A percentile compares a stretch with the other conserved stretches of the same genome.
Evolutionary conservation across 1,140 invertebrate genomes (phyloP).

Genomic region (Rhyzopertha dominica): DNA sequence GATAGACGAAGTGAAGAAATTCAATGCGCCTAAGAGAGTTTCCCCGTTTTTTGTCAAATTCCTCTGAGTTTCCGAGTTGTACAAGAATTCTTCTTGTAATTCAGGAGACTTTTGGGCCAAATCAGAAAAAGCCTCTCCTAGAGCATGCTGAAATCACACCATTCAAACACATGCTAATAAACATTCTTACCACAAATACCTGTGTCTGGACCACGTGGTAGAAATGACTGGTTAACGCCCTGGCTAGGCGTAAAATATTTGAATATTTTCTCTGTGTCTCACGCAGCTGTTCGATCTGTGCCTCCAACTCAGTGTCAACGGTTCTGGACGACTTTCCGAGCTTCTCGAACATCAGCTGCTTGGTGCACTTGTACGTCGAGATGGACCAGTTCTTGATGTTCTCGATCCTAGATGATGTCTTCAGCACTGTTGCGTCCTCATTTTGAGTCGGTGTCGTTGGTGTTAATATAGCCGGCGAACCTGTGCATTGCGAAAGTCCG

Average conservation of each 20-base stretch:
- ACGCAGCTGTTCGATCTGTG: slow-evolving; percentile 83
- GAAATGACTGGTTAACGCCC: slow-evolving; percentile 79
- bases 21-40: slow-evolving; percentile 81
- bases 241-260: slow-evolving; percentile 79
- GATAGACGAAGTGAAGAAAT: slow-evolving; percentile 94
- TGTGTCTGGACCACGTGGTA: slow-evolving; percentile 84
- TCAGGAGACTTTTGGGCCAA: slow-evolving; percentile 92
- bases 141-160: slow-evolving; percentile 54
- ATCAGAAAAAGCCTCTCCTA: slow-evolving; percentile 91
- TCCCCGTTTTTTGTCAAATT: slow-evolving; percentile 93
- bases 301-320: slow-evolving; percentile 86
- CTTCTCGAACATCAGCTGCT: slow-evolving; percentile 91
- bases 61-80: slow-evolving; percentile 92
- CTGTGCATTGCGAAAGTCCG: slow-evolving; percentile 35
- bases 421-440: slow-evolving; percentile 57
- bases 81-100: slow-evolving; percentile 89
- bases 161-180: slow-evolving; percentile 9
- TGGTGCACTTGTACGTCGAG: slow-evolving; percentile 95
- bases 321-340: slow-evolving; percentile 89
- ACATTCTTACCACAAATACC: slow-evolving; percentile 40
- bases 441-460: slow-evolving; percentile 54
- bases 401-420: slow-evolving; percentile 75
- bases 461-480: slow-evolving; percentile 38
- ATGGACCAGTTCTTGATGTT: slow-evolving; percentile 93
- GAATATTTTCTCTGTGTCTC: slow-evolving; percentile 94